phyloP scores from a whole-genome alignment of 2,888 invertebrate species.

The Aspidiotus rigidus region DNA sequence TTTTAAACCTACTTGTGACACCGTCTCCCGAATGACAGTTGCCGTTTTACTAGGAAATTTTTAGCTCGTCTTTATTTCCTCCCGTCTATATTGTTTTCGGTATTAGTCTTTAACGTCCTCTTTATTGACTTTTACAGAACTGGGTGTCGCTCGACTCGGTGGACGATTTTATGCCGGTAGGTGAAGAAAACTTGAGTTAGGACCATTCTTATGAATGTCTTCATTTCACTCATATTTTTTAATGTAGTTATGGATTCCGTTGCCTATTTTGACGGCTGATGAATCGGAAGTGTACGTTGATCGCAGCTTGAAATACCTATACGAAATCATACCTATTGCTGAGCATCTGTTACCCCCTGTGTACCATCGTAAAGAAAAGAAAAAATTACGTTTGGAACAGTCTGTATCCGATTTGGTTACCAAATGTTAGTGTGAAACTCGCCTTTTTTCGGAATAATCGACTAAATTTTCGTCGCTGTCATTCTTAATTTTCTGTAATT shows the following conservation, averaged over 20 bases:
- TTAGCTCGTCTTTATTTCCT: no score
- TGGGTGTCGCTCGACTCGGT: slow-evolving; percentile 62
- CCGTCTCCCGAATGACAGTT: no score
- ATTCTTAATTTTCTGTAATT: not conserved
- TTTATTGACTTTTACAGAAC: slow-evolving; percentile 50
- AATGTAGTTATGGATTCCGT: slow-evolving; percentile 87
- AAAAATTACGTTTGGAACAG: slow-evolving; percentile 25
- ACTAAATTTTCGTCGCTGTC: not conserved
- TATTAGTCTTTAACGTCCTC: not conserved
- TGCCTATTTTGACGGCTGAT: slow-evolving; percentile 72
- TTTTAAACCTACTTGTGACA: no score
- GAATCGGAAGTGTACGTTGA: slow-evolving; percentile 88
- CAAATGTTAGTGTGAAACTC: slow-evolving; percentile 5
- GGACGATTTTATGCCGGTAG: slow-evolving; percentile 68
- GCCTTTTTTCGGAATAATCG: slow-evolving; percentile 1
- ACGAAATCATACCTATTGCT: slow-evolving; percentile 62
- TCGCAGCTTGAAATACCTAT: slow-evolving; percentile 71
- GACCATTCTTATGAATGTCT: not conserved
- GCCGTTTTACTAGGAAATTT: no score
- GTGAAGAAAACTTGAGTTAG: slow-evolving; percentile 42
- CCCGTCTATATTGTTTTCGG: no score
- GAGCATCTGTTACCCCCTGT: slow-evolving; percentile 72
- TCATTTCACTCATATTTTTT: not conserved
- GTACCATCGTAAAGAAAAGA: slow-evolving; percentile 47
- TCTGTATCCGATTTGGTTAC: slow-evolving; percentile 6